phyloP scores from a whole-genome alignment of 2,113 vertebrate genomes.

The Stercorarius parasiticus region DNA sequence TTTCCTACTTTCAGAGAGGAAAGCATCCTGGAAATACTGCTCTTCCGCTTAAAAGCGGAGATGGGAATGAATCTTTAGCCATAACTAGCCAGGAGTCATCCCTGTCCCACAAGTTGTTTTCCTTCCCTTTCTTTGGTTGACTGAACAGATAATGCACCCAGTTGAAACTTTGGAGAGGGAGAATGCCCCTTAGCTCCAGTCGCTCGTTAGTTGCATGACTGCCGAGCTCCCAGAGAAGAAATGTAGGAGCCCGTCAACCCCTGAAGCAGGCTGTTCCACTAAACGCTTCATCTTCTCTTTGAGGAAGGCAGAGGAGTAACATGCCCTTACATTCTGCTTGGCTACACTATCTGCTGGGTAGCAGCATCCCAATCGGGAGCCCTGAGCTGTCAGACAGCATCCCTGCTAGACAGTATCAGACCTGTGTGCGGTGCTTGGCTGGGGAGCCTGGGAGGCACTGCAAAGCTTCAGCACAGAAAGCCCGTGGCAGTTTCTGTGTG shows the following conservation, averaged over 20 bases:
- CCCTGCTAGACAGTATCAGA: constrained; percentile 9
- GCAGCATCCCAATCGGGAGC: constrained; percentile 13
- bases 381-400: constrained; percentile 12
- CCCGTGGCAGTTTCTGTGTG: neutral
- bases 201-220: neutral
- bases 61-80: neutral
- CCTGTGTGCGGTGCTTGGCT: neutral
- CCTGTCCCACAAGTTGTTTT: constrained; percentile 74
- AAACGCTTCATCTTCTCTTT: neutral
- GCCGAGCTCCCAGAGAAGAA: neutral
- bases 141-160: constrained; percentile 13
- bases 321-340: neutral
- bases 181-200: neutral
- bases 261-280: neutral
- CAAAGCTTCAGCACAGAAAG: neutral
- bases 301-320: neutral
- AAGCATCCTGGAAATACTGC: neutral
- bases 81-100: neutral
- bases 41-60: neutral
- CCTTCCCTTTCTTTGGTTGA: neutral
- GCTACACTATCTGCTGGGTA: neutral
- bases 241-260: neutral
- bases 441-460: neutral
- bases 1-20: neutral
- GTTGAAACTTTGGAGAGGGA: constrained; percentile 66